A percentile compares a stretch with the other conserved stretches of the same genome.
Evolutionary conservation across 2,797 vertebrate species (phyloP).

Genomic region (Bryconaethiops microstoma): DNA sequence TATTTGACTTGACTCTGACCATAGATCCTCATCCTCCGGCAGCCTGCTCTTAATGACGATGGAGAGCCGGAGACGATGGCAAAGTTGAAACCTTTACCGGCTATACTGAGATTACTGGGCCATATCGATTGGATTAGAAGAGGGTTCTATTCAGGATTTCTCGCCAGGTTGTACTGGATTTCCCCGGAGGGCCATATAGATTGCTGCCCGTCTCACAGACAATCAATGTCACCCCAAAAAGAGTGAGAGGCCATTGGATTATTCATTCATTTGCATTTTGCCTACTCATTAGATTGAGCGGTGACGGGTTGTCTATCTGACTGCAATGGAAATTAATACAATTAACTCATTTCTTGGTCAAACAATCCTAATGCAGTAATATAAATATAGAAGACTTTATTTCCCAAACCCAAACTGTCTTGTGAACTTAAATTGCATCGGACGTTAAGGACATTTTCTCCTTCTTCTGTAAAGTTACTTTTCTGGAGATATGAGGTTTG

Average conservation of each 20-base stretch:
- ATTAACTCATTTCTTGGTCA: no score
- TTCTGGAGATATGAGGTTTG: no score
- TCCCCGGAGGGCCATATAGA: neutral
- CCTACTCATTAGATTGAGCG: constrained; percentile 2
- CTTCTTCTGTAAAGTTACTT: no score
- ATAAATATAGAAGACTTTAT: no score
- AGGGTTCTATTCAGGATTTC: constrained; percentile 6
- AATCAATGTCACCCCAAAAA: constrained; percentile 21
- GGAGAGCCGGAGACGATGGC: constrained; percentile 27
- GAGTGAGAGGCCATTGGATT: neutral
- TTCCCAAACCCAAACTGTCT: no score
- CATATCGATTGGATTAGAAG: constrained; percentile 33
- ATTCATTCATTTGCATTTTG: constrained; percentile 19
- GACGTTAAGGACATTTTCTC: no score
- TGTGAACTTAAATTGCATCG: no score
- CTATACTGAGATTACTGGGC: constrained; percentile 37
- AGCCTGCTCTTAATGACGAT: constrained; percentile 51
- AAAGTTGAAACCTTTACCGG: constrained; percentile 23
- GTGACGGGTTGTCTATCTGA: neutral
- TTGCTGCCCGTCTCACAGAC: neutral
- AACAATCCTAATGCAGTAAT: no score
- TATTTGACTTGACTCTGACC: constrained; percentile 43
- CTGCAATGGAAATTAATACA: constrained; percentile 2
- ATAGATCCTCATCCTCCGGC: constrained; percentile 35
- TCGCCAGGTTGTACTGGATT: neutral